A percentile compares a stretch with the other conserved stretches of the same genome.
phyloP scores from a whole-genome alignment of 1,140 invertebrate genomes.

The Druon quercuslanigerum region DNA sequence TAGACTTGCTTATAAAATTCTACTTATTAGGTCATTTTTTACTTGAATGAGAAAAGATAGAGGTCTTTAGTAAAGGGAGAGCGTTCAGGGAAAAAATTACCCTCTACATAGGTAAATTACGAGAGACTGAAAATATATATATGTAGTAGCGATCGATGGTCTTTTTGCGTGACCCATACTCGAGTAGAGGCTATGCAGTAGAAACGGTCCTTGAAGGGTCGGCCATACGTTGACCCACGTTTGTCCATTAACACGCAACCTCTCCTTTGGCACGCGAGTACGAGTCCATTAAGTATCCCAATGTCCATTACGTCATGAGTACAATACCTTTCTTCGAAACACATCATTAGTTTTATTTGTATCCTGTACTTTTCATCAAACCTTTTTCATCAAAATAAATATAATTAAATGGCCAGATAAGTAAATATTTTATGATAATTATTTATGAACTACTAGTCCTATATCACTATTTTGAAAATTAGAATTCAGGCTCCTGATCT shows the following conservation, averaged over 20 bases:
- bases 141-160: conserved; percentile 50
- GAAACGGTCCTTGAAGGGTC: conserved; percentile 59
- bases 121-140: not conserved
- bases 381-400: no score
- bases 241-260: conserved; percentile 55
- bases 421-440: no score
- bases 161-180: conserved; percentile 49
- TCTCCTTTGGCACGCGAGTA: conserved; percentile 50
- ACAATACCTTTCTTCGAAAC: not conserved
- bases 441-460: no score
- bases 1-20: no score
- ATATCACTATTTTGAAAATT: no score
- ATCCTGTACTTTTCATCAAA: not conserved
- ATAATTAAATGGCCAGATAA: no score
- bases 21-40: no score
- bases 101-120: conserved; percentile 16
- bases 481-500: no score
- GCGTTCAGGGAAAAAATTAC: not conserved
- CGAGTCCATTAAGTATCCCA: conserved; percentile 52
- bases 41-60: no score
- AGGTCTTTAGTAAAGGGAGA: no score
- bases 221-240: conserved; percentile 48
- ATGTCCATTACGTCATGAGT: conserved; percentile 40
- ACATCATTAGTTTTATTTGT: conserved; percentile 11
- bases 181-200: conserved; percentile 45